A percentile compares a stretch with the other conserved stretches of the same genome.
These are phyloP conservation scores for Diplolepis rosae DNA, from an alignment of 2,888 invertebrate species.

Conservation along the genomic window DNA sequence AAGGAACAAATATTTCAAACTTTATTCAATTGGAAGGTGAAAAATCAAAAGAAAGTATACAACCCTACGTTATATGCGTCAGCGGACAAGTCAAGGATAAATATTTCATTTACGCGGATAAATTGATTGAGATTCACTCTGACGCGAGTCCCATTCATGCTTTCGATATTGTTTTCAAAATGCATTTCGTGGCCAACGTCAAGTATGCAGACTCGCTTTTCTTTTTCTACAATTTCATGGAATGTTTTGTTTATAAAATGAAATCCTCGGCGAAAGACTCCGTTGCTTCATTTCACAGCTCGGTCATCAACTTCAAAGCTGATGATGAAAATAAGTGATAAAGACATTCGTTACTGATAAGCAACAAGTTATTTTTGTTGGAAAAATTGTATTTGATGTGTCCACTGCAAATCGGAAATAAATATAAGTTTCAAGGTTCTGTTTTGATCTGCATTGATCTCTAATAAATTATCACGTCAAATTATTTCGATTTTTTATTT, in stretches of 20 bases:
- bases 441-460: no score
- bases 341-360: no score
- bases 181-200: neutral
- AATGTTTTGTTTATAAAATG: neutral
- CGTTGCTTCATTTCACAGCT: neutral
- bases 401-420: no score
- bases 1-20: neutral
- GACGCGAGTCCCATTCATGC: neutral
- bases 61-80: neutral
- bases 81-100: neutral
- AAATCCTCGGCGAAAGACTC: neutral
- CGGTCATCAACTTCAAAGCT: no score
- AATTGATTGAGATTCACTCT: neutral
- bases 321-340: no score
- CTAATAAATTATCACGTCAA: no score
- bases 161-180: neutral
- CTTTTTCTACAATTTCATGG: neutral
- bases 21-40: no score
- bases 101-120: no score
- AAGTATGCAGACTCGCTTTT: neutral
- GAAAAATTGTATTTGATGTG: no score
- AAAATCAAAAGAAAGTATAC: neutral
- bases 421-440: no score
- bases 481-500: no score
- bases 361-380: no score